Evolutionary conservation across 2,888 invertebrate species (phyloP), one percentile per base, ranked within the genome.

Genomic region (Clivina fossor): DNA sequence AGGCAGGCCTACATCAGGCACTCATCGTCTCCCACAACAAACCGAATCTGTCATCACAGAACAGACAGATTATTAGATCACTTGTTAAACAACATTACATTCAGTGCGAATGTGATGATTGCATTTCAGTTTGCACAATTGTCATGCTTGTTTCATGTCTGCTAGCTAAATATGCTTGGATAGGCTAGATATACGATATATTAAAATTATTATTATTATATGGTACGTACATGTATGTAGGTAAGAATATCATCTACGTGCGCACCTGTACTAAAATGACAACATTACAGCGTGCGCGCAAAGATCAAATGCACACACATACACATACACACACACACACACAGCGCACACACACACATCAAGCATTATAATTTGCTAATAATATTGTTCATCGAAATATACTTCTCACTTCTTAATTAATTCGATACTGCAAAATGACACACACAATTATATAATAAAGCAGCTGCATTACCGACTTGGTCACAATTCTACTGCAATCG

Each of bases 231-330:
- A 24, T 24, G 4, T 24, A 24, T 24, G 26, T 9, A 24, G n/a
- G n/a, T n/a, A 24, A 24, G 26, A 7, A 7, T 24, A 24, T 24
- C 5, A 7, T 7, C 9, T 24, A 7, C 26, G 47, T 47, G 47
- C 47, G 47, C 47, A 47, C 47, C 47, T 47, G 4, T 19, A 33
- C 33, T 33, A 47, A 35, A 13, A 33, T 33, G 20, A 47, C 15
- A 43, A 43, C 47, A 47, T 47, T 15, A 47, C 47, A 47, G 22
- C 47, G 47, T 47, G 47, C 33, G 22, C 47, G 32, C 18, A 33
- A 30, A 44, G 28, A 44, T 44, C 30, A 18, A 30, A 19, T 44
- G 28, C 32, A 44, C n/a, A n/a, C n/a, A n/a, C n/a, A n/a, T n/a
- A n/a, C n/a, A n/a, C n/a, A n/a, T n/a, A n/a, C n/a, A n/a, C n/a